Conservation (phyloP, 2,888 invertebrate genomes). For the Acanthosepion pharaonis region DNA sequence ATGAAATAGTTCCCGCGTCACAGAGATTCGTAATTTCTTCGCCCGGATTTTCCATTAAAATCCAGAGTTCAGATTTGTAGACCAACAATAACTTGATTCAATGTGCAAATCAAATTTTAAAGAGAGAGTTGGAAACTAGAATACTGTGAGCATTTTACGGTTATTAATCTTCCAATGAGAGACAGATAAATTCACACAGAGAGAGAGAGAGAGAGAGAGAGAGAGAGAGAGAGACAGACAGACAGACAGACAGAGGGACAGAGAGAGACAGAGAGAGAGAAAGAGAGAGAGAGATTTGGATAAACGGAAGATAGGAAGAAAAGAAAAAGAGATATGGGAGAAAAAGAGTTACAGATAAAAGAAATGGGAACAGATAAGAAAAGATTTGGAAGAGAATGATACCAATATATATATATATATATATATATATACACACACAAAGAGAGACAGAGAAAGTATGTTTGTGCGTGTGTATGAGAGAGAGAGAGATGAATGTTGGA, state of each 20-base stretch:
- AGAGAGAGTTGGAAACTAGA: background rate
- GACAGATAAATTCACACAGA: background rate
- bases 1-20: slow-evolving; percentile 44
- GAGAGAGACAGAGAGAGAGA: background rate
- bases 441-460: no score
- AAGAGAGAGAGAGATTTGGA: background rate
- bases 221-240: background rate
- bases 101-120: slow-evolving; percentile 42
- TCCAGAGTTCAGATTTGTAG: background rate
- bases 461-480: no score
- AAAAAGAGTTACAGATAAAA: background rate
- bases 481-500: no score
- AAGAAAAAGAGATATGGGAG: background rate
- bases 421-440: no score
- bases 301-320: background rate
- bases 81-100: background rate
- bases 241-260: background rate
- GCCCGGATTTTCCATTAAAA: slow-evolving; percentile 41
- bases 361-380: background rate
- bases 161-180: background rate
- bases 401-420: no score
- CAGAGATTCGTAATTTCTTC: background rate
- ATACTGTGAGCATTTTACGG: background rate
- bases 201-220: background rate
- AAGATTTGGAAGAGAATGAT: background rate